These are phyloP conservation scores for Apodemia hepburni DNA, from an alignment of 2,888 invertebrate genomes.

Conservation along the genomic window DNA sequence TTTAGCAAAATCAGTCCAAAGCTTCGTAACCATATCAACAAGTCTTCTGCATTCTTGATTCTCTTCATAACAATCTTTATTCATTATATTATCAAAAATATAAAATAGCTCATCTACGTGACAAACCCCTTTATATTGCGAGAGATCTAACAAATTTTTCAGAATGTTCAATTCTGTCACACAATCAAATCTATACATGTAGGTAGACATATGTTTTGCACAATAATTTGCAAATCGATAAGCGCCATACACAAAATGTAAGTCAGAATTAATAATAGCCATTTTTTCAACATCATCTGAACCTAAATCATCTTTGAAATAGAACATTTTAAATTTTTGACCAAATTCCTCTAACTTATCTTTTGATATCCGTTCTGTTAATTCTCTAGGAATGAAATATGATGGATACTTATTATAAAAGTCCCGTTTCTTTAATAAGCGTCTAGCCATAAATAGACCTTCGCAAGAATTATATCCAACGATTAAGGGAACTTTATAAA, in stretches of 20 bases:
- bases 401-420: slow-evolving; percentile 42
- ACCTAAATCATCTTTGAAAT: slow-evolving; percentile 41
- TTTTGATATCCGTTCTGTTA: slow-evolving; percentile 38
- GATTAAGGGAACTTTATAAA: slow-evolving; percentile 48
- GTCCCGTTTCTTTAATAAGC: slow-evolving; percentile 38
- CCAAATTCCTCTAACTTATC: slow-evolving; percentile 43
- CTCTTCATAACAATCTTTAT: slow-evolving; percentile 45
- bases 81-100: slow-evolving; percentile 52
- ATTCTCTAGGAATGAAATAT: slow-evolving; percentile 45
- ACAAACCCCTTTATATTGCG: slow-evolving; percentile 50
- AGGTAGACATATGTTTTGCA: slow-evolving; percentile 37
- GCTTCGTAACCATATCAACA: slow-evolving; percentile 41
- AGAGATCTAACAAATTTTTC: slow-evolving; percentile 38
- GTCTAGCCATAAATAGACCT: slow-evolving; percentile 42
- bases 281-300: slow-evolving; percentile 37
- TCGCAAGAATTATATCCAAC: slow-evolving; percentile 55
- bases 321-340: slow-evolving; percentile 45
- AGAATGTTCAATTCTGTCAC: slow-evolving; percentile 49
- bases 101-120: slow-evolving; percentile 75
- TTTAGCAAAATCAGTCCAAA: slow-evolving; percentile 65
- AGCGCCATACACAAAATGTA: slow-evolving; percentile 45
- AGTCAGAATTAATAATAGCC: slow-evolving; percentile 40
- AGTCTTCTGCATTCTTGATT: slow-evolving; percentile 47
- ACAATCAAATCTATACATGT: slow-evolving; percentile 51
- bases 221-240: slow-evolving; percentile 49